A percentile compares a stretch with the other conserved stretches of the same genome.
Conservation (phyloP, 1,140 invertebrate genomes). For the Pissodes strobi region DNA sequence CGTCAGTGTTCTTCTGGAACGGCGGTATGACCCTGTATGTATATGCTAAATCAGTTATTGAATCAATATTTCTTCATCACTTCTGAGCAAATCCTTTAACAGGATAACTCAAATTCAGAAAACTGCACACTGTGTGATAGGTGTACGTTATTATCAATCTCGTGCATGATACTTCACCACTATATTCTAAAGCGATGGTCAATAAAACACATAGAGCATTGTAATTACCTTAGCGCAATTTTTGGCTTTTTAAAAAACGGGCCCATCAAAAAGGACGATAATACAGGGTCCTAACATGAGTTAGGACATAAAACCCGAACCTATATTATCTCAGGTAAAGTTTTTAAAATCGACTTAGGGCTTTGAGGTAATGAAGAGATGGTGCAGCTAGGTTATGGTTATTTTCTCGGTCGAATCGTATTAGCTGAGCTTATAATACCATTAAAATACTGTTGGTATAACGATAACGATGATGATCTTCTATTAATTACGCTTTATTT, state of each 20-base stretch:
- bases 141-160: too few relatives aligned
- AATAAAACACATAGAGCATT: slow-evolving; percentile 3
- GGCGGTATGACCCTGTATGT: too few relatives aligned
- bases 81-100: too few relatives aligned
- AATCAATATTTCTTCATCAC: too few relatives aligned
- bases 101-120: too few relatives aligned
- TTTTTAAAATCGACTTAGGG: slow-evolving; percentile 10
- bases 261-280: not conserved
- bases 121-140: too few relatives aligned
- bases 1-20: too few relatives aligned
- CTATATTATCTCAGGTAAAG: slow-evolving; percentile 4
- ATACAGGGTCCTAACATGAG: not conserved
- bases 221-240: slow-evolving; percentile 1
- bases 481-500: too few relatives aligned
- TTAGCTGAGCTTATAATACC: not conserved
- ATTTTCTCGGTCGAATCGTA: not conserved
- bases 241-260: not conserved
- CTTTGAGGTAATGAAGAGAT: not conserved
- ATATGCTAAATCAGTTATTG: too few relatives aligned
- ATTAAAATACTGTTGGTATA: slow-evolving; percentile 8
- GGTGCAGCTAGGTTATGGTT: not conserved
- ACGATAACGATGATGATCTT: not conserved
- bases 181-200: too few relatives aligned
- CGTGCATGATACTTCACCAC: too few relatives aligned
- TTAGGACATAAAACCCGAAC: too few relatives aligned